Percentiles rank a stretch among this genome's conserved stretches.
Conservation (phyloP, 2,797 vertebrate species). For the Eremophila alpestris region DNA sequence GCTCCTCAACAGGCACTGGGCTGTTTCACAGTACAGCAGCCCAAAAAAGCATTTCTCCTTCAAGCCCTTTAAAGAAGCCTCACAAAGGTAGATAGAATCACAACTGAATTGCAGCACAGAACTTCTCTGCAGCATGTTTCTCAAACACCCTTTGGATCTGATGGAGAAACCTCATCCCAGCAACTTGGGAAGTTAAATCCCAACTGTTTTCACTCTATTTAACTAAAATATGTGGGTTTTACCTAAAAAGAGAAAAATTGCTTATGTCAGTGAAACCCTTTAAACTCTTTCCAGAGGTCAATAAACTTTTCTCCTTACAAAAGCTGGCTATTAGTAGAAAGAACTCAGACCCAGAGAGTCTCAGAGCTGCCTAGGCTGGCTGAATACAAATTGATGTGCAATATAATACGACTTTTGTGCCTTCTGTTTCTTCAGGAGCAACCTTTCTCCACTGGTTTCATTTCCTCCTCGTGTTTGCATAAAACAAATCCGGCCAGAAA, state of each 20-base stretch:
- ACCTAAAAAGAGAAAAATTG: constrained; percentile 24
- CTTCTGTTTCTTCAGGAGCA: background rate
- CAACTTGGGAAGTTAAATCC: constrained; percentile 14
- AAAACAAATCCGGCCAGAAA: background rate
- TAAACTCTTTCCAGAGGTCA: constrained; percentile 37
- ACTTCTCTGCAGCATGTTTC: constrained; percentile 30
- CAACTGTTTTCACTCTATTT: background rate
- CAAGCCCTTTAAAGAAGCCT: constrained; percentile 47
- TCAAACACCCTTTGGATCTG: constrained; percentile 5
- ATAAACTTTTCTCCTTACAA: background rate
- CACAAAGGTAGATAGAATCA: background rate
- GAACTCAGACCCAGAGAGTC: background rate
- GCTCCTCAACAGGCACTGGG: background rate
- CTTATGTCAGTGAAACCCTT: constrained; percentile 31
- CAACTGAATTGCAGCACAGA: constrained; percentile 14
- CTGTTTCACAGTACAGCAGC: background rate
- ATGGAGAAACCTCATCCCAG: background rate
- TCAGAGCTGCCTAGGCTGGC: constrained; percentile 19
- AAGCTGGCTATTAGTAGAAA: constrained; percentile 35
- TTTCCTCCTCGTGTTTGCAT: background rate
- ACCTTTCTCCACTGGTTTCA: background rate
- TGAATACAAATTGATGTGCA: constrained; percentile 29
- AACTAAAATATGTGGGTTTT: background rate
- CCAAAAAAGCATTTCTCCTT: constrained; percentile 8
- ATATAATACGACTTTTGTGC: background rate